Evolutionary conservation across 2,888 invertebrate species (phyloP).

Genomic region (Drosophila ustulata): DNA sequence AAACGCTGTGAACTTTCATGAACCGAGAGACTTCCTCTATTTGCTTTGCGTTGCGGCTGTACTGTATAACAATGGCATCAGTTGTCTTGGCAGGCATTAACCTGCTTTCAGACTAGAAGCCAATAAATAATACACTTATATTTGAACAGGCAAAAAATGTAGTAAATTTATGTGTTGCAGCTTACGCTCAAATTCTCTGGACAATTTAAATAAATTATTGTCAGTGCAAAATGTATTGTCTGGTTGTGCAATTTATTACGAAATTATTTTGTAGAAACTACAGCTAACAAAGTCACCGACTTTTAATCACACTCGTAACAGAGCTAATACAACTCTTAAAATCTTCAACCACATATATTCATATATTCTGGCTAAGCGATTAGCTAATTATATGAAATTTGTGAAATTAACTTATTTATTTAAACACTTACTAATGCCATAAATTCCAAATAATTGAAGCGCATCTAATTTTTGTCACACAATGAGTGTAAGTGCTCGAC

Average conservation of each 20-base stretch:
- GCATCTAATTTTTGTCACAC: not conserved
- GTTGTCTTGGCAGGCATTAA: conserved; percentile 27
- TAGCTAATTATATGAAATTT: conserved; percentile 2
- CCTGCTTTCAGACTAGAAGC: not conserved
- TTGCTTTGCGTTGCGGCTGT: not conserved
- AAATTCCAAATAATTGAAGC: conserved; percentile 20
- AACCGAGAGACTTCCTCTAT: not conserved
- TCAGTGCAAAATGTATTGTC: not conserved
- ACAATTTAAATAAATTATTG: conserved; percentile 8
- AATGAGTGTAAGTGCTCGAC: not conserved
- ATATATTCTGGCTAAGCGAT: not conserved
- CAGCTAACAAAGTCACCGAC: not conserved
- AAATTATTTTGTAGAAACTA: not conserved
- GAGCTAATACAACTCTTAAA: not conserved
- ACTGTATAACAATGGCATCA: conserved; percentile 6
- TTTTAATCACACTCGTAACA: not conserved
- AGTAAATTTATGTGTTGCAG: conserved; percentile 1
- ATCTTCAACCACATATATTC: not conserved
- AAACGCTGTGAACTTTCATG: conserved; percentile 11
- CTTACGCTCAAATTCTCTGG: not conserved
- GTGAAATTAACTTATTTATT: conserved; percentile 6
- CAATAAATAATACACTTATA: not conserved
- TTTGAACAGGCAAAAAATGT: not conserved
- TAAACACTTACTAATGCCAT: conserved; percentile 7
- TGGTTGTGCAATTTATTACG: conserved; percentile 6